Percentiles rank a stretch among this genome's conserved stretches.
Conservation (phyloP, 2,113 vertebrate species). For the Panurus biarmicus region DNA sequence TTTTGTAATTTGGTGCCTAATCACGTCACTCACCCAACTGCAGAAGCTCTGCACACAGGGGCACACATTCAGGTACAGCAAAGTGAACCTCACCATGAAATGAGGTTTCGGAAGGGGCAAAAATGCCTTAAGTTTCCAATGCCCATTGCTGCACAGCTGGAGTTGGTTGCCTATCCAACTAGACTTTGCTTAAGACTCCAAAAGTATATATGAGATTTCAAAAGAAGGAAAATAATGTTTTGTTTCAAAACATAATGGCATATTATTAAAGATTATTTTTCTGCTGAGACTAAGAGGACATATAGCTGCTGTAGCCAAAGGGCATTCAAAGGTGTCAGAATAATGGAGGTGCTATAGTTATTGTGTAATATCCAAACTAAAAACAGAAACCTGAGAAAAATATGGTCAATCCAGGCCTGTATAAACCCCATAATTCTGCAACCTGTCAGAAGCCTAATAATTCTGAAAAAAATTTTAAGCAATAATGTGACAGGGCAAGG, state of each 20-base stretch:
- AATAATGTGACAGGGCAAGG: constrained; percentile 36
- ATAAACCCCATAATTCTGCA: background rate
- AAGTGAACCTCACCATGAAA: background rate
- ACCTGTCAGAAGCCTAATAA: background rate
- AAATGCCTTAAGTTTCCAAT: background rate
- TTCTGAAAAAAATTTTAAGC: constrained; percentile 22
- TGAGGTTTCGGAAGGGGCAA: background rate
- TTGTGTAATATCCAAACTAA: constrained; percentile 40
- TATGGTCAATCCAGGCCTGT: background rate
- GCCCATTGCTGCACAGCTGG: background rate
- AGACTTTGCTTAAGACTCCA: background rate
- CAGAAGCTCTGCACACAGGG: background rate
- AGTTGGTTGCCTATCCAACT: background rate
- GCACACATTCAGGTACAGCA: background rate
- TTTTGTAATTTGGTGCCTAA: background rate
- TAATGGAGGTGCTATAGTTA: constrained; percentile 22
- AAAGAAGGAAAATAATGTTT: background rate
- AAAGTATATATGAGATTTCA: background rate
- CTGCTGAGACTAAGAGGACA: background rate
- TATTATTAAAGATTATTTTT: background rate
- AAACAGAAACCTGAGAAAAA: constrained; percentile 40
- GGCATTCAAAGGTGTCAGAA: background rate
- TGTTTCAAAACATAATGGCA: background rate
- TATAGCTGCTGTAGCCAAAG: background rate
- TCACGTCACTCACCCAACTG: fast-evolving